Base-by-base conservation (phyloP, 2,797 vertebrate species). In the Muscicapa comitata region DNA sequence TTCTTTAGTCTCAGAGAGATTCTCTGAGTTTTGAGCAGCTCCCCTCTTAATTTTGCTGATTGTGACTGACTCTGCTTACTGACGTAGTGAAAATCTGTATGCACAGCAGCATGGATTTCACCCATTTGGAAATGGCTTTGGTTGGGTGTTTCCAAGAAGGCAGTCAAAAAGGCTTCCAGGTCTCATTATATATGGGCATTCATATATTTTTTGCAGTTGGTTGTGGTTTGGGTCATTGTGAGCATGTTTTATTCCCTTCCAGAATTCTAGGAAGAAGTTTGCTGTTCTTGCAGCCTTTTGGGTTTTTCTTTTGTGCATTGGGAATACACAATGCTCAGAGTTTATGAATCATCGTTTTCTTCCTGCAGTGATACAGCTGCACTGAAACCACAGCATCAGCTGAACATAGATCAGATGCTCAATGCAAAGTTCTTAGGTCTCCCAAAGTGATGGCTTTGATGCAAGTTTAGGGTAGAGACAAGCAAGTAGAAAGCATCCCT, bases 21-120 rank as follows among this genome's bases (percentile, higher is more conserved):
- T 48, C 16, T 31, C 21, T n/a, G 31, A 61, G 18, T 83, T 86
- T 68, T 68, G 66, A 77, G 50, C n/a, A 68, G 19, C 13, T 78
- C 29, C 16, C 4, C 14, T 68, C 28, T 65, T 68, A 23, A 43
- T 48, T 82, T 74, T 51, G 8, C 11, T 37, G 11, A 42, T 26
- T 1, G 4, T 53, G 38, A 72, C 19, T 9, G 53, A 17, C 37
- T 63, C 23, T 91, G 29, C 62, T 86, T 50, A 14, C 28, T 63
- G 55, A 17, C 0, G 0, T 35, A 35, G 38, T 53, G 57, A 7
- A 67, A 33, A n/a, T 29, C 42, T 16, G 1, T 42, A 24, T 40
- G 48, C 61, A 80, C 26, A 86, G 45, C 43, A 88, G n/a, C 25
- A 20, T 10, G 51, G 50, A 57, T 77, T 77, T 90, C 17, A 55